Evolutionary conservation across 2,113 vertebrate species (phyloP), one percentile per base, ranked within the genome.

Genomic region (Melierax canorus): DNA sequence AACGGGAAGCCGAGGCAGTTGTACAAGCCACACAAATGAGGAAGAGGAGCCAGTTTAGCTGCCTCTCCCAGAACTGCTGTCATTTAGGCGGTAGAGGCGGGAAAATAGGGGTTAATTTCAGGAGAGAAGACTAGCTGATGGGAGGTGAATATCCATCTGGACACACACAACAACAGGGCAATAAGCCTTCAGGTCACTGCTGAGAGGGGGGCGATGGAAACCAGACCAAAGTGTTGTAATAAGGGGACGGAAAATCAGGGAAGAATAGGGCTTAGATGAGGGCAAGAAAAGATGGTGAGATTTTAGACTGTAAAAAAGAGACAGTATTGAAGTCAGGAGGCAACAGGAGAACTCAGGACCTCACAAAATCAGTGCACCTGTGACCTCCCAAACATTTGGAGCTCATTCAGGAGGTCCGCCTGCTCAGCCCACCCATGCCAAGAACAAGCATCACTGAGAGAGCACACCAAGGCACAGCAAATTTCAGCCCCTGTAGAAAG

Each of bases 161-260:
- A 62, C 34, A 36, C 38, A 23, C 11, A 20, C 8, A 27, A 7
- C 38, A 39, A 27, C 16, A 21, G 11, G 19, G 7, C 15, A 56
- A 29, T 12, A 39, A 79, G 9, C 17, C 29, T 50, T 64, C 53
- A 12, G 39, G 55, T 73, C 41, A 13, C 55, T 74, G 81, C n/a
- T 45, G 50, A 74, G 59, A 45, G 12, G 2, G 1, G 26, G 9
- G 16, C 0, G 0, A 9, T 27, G 67, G 23, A 43, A 72, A 91
- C 27, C 14, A 10, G 50, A 12, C 41, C 12, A 11, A 41, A 20
- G 27, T 62, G 18, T 19, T 15, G 24, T 16, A 39, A 34, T 24
- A 69, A 48, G 12, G 38, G 21, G 32, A 29, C 1, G 3, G 68
- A 85, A 79, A 59, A 89, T 32, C 32, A 29, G 18, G 26, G 66